Evolutionary conservation across 2,113 vertebrate species (phyloP).

Genomic region (Phrynosoma blainvillii): DNA sequence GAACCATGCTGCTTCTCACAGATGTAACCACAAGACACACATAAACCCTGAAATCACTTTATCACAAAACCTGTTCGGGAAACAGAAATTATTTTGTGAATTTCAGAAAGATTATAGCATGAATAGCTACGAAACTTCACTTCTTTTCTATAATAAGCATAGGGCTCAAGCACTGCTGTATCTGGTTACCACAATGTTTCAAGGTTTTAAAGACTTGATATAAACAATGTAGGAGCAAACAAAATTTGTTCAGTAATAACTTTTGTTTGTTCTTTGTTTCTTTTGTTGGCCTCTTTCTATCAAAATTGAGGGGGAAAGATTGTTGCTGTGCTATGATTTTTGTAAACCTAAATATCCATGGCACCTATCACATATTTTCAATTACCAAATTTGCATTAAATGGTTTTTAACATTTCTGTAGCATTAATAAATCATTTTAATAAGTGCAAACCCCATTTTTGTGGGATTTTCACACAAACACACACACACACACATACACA

Average conservation of each 20-base stretch:
- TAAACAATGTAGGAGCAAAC: not conserved
- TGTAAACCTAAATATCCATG: not conserved
- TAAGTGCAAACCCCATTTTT: constrained; percentile 45
- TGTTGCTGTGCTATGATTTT: not conserved
- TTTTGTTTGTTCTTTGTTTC: not conserved
- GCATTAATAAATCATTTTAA: not conserved
- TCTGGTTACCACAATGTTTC: not conserved
- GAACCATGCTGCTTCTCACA: not conserved
- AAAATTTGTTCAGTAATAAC: not conserved
- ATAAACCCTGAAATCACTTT: not conserved
- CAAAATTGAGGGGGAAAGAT: not conserved
- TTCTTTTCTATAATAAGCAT: not conserved
- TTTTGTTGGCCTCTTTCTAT: not conserved
- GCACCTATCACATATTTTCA: fast-evolving
- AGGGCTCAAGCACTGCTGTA: not conserved
- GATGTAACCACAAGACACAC: not conserved
- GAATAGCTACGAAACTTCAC: not conserved
- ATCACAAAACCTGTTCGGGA: not conserved
- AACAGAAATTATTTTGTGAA: not conserved
- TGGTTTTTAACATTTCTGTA: not conserved
- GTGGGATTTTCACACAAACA: constrained; percentile 34
- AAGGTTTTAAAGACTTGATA: not conserved
- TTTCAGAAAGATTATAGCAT: not conserved
- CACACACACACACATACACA: no score
- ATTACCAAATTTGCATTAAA: constrained; percentile 20